These are phyloP conservation scores for Biston betularia DNA, from an alignment of 2,888 invertebrate genomes.

Conservation along the genomic window DNA sequence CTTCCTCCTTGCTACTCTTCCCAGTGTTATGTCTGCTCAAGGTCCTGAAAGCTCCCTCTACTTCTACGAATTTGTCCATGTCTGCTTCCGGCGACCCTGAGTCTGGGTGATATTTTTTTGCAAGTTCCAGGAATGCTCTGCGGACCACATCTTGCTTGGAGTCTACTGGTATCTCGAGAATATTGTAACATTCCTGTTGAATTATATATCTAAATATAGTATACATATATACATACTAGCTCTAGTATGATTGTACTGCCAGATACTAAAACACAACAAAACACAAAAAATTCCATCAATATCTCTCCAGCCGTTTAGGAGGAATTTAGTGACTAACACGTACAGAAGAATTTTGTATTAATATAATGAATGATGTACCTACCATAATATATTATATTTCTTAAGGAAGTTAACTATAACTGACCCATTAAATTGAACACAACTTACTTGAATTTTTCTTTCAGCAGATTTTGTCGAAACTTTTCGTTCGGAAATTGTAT, in stretches of 20 bases:
- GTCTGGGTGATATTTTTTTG: slow-evolving; percentile 95
- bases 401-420: too few species aligned
- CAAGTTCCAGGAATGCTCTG: slow-evolving; percentile 90
- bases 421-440: not conserved
- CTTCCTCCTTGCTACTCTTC: slow-evolving; percentile 79
- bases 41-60: slow-evolving; percentile 91
- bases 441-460: slow-evolving; percentile 59
- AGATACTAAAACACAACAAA: too few species aligned
- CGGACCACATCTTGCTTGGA: slow-evolving; percentile 91
- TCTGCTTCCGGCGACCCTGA: slow-evolving; percentile 90
- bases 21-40: slow-evolving; percentile 88
- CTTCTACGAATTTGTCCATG: slow-evolving; percentile 90
- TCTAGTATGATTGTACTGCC: too few species aligned
- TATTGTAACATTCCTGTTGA: slow-evolving; percentile 88
- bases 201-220: slow-evolving; percentile 11
- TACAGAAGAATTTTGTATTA: too few species aligned
- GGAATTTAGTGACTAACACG: too few species aligned
- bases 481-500: slow-evolving; percentile 38
- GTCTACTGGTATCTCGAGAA: slow-evolving; percentile 88
- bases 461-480: slow-evolving; percentile 49
- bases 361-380: not conserved
- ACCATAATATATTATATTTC: too few species aligned
- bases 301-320: too few species aligned
- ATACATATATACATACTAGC: not conserved
- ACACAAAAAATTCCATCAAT: too few species aligned